Evolutionary conservation across 2,888 invertebrate genomes (phyloP), one percentile per base, ranked within the genome.

Genomic region (Oscheius sp.): DNA sequence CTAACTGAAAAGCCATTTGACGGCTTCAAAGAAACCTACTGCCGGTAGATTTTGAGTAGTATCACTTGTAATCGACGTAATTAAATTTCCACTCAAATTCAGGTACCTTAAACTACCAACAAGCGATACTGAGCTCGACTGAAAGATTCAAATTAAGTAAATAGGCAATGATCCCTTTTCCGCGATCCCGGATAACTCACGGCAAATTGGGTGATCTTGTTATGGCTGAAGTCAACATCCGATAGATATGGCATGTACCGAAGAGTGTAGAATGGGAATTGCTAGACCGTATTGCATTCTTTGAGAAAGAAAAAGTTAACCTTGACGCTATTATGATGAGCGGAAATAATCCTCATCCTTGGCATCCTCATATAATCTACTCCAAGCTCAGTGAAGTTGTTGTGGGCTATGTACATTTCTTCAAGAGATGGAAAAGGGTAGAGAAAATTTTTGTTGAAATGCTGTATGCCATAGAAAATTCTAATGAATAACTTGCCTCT

Each of bases 71-170:
- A 75, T 69, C 0, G 65, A 41, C 8, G 38, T 30, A 6, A 75
- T 75, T n/a, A 33, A 44, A 45, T 75, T 75, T 4, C 41, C 8
- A 14, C 62, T 49, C 0, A 75, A 51, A 20, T 70, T 67, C 4
- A 75, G 51, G n/a, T 62, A 65, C 5, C 66, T 41, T n/a, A 75
- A 28, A n/a, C 68, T 67, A 1, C 59, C 67, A 5, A 72, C 71
- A 0, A 68, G 65, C 5, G 69, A 63, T 33, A 73, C 70, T 26
- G 72, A 73, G 30, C 75, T 75, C 0, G 73, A 72, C 74, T 74
- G 50, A 51, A 71, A 36, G 17, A 14, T 33, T 14, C 36, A 2
- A 17, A 8, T 36, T 14, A 36, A 36, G 14, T 36, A 36, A 36
- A 36, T 36, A 14, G 8, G 14, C 12, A n/a, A n/a, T 2, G 4